Percentiles rank a stretch among this genome's conserved stretches.
Conservation (phyloP, 2,113 vertebrate species). For the Microcebus ravelobensis region DNA sequence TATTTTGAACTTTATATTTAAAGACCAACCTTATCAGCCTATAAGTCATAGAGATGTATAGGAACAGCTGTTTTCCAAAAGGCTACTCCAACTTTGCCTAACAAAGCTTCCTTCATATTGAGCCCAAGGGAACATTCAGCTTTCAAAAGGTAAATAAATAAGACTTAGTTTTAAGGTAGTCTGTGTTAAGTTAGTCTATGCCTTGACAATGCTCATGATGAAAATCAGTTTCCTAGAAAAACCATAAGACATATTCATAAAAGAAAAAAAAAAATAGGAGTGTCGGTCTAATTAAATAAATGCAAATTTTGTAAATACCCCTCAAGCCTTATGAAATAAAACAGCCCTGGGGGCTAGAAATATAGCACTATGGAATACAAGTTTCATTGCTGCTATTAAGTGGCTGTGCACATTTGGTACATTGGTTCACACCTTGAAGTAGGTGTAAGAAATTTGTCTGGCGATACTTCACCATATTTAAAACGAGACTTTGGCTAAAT, state of each 20-base stretch:
- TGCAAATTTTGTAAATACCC: background rate
- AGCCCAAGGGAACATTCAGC: background rate
- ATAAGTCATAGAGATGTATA: background rate
- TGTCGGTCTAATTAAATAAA: constrained; percentile 20
- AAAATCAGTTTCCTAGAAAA: constrained; percentile 51
- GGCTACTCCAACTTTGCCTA: background rate
- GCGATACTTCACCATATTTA: background rate
- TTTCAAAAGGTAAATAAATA: constrained; percentile 3
- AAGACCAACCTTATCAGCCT: background rate
- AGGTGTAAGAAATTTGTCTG: background rate
- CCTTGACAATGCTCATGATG: background rate
- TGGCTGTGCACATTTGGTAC: background rate
- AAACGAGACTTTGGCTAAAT: background rate
- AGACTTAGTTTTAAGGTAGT: background rate
- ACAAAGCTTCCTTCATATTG: background rate
- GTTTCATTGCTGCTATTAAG: background rate
- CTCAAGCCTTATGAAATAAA: background rate
- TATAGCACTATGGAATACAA: background rate
- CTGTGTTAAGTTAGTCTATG: background rate
- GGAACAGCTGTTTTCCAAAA: background rate
- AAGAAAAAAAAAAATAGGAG: background rate
- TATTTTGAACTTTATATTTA: background rate
- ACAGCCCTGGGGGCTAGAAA: background rate
- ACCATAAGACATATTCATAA: background rate
- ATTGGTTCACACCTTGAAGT: background rate